phyloP scores from a whole-genome alignment of 53 echinoderm and acorn worm genomes.

The Actinopyga echinites region DNA sequence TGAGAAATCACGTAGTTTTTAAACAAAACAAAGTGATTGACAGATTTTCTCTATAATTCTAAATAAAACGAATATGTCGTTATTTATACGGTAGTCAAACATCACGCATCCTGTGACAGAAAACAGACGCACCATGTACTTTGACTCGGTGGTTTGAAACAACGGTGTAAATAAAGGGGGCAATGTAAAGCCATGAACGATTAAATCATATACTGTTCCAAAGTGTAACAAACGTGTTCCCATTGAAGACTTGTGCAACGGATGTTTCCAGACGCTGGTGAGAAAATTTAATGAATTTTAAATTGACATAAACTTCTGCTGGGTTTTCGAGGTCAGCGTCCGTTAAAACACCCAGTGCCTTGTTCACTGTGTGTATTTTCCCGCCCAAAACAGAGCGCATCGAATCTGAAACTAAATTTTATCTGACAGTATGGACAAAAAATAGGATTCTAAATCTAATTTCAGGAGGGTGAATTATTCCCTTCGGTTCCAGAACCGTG shows the following conservation, averaged over 20 bases:
- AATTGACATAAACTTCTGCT: conserved; percentile 2
- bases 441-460: conserved; percentile 41
- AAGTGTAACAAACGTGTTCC: too few species aligned
- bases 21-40: too few species aligned
- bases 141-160: too few species aligned
- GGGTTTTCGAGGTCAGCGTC: conserved; percentile 13
- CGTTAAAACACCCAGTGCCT: conserved; percentile 1
- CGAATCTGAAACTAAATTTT: conserved; percentile 23
- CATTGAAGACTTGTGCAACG: not conserved
- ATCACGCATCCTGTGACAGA: too few species aligned
- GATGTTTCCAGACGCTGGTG: not conserved
- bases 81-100: too few species aligned
- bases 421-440: conserved; percentile 25
- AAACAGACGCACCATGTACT: too few species aligned
- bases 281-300: conserved; percentile 28
- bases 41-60: too few species aligned
- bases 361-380: conserved; percentile 9
- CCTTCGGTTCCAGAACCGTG: conserved; percentile 11
- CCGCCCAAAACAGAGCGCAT: conserved; percentile 17
- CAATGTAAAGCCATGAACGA: too few species aligned
- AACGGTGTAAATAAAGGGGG: too few species aligned
- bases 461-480: conserved; percentile 34
- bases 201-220: too few species aligned
- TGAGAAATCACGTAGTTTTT: too few species aligned
- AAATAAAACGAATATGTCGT: too few species aligned